Percentiles rank a stretch among this genome's conserved stretches.
Evolutionary conservation across 2,888 invertebrate species (phyloP).

Genomic region (Amblyjoppa proteus): DNA sequence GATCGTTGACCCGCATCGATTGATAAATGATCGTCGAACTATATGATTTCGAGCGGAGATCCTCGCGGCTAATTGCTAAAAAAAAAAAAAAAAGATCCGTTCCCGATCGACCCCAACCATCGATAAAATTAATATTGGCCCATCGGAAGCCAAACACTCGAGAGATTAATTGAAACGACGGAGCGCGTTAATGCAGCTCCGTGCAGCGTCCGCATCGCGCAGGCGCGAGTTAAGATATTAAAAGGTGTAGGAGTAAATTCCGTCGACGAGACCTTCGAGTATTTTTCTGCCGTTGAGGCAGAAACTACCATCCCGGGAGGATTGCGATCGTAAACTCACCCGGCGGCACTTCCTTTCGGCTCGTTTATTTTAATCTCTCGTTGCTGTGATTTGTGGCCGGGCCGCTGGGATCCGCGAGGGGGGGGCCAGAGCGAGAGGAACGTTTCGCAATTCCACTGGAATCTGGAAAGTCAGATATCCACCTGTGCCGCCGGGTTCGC

Average conservation of each 20-base stretch:
- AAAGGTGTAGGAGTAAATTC: background rate
- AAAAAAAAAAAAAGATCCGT: background rate
- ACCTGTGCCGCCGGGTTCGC: conserved; percentile 46
- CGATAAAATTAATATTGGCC: background rate
- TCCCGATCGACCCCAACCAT: background rate
- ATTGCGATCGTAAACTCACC: conserved; percentile 61
- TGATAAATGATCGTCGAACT: conserved; percentile 9
- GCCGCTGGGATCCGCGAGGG: background rate
- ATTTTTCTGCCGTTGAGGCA: conserved; percentile 24
- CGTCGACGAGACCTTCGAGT: conserved; percentile 2
- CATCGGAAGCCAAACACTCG: too few relatives aligned
- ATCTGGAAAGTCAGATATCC: conserved; percentile 51
- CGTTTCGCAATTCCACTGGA: conserved; percentile 54
- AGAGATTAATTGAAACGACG: too few relatives aligned
- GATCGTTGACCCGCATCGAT: conserved; percentile 25
- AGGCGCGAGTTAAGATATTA: background rate
- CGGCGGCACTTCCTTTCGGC: conserved; percentile 60
- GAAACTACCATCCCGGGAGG: background rate
- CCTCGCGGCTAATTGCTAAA: background rate
- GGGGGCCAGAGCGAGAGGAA: conserved; percentile 7
- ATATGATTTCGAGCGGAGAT: background rate
- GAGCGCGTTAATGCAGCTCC: too few relatives aligned
- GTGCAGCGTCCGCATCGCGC: background rate
- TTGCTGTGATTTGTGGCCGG: conserved; percentile 40
- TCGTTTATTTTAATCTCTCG: conserved; percentile 65